Conservation (phyloP, 2,797 vertebrate species). For the Macrochelys suwanniensis region DNA sequence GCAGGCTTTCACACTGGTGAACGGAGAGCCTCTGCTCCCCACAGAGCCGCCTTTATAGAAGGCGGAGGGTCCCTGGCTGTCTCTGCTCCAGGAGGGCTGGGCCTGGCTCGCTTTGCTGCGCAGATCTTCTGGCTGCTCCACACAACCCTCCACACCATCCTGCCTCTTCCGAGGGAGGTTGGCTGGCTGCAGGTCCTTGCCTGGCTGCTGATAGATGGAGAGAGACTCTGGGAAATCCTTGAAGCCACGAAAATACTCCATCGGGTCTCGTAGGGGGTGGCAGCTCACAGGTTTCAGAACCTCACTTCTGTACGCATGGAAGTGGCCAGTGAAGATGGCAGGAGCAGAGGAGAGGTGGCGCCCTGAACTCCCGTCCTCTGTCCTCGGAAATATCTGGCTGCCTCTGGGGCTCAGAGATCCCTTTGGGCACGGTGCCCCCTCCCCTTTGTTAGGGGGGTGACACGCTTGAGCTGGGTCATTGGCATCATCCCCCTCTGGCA, state of each 20-base stretch:
- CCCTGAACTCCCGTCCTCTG: slow-evolving; percentile 49
- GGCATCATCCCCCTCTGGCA: not conserved
- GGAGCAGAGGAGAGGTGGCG: slow-evolving; percentile 75
- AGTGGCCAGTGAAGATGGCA: slow-evolving; percentile 75
- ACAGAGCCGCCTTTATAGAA: slow-evolving; percentile 55
- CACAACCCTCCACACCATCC: slow-evolving; percentile 77
- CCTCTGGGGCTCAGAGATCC: slow-evolving; percentile 77
- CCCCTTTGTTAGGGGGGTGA: not conserved
- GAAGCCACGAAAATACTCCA: slow-evolving; percentile 68
- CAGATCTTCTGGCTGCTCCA: slow-evolving; percentile 65
- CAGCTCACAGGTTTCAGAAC: slow-evolving; percentile 56
- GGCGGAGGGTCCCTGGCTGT: slow-evolving; percentile 48
- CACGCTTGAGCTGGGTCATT: not conserved
- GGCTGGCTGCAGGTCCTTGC: not conserved
- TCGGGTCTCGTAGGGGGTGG: slow-evolving; percentile 49
- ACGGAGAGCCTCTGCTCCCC: slow-evolving; percentile 7
- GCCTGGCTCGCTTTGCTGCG: slow-evolving; percentile 20
- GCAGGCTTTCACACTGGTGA: slow-evolving; percentile 69
- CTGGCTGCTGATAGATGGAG: not conserved
- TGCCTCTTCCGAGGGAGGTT: not conserved
- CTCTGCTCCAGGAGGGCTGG: slow-evolving; percentile 63
- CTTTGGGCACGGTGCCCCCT: not conserved
- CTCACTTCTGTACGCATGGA: slow-evolving; percentile 63
- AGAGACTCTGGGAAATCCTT: slow-evolving; percentile 63
- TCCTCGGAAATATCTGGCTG: not conserved